These are phyloP conservation scores for Sphenopsis melanotis DNA, from an alignment of 2,797 vertebrate genomes.

Conservation along the genomic window DNA sequence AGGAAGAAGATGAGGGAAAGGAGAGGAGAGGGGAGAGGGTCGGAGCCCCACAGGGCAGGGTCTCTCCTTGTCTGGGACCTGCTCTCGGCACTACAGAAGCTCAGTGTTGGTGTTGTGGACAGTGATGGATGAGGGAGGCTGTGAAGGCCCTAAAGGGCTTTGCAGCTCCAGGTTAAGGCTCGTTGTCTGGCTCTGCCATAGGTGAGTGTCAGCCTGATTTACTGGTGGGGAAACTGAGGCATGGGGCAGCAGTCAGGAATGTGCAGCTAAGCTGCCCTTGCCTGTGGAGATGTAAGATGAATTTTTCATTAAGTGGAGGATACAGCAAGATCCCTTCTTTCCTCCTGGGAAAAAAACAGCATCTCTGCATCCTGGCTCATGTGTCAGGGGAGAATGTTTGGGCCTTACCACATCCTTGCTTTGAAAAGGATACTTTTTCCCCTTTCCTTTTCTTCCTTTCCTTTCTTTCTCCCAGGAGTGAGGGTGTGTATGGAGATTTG, in stretches of 20 bases:
- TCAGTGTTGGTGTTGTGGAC: rapidly evolving
- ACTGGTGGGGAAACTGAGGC: neutral
- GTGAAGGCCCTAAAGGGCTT: neutral
- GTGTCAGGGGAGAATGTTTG: neutral
- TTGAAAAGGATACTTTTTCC: neutral
- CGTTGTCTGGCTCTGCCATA: rapidly evolving
- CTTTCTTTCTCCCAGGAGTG: neutral
- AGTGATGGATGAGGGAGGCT: neutral
- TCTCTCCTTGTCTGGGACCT: neutral
- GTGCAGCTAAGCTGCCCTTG: neutral
- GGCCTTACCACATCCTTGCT: neutral
- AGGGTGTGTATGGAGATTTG: neutral
- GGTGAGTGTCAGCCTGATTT: neutral
- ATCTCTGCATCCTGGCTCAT: neutral
- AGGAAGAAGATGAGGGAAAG: constrained; percentile 8
- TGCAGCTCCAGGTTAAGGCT: neutral
- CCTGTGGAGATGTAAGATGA: neutral
- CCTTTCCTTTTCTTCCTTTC: neutral
- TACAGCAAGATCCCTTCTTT: neutral
- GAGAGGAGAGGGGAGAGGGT: neutral
- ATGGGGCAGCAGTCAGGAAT: rapidly evolving
- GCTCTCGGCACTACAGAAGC: neutral
- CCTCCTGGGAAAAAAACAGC: neutral
- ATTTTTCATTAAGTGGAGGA: neutral
- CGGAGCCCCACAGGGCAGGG: neutral